Conservation (phyloP, 1,140 invertebrate genomes). For the Temnothorax curvispinosus region DNA sequence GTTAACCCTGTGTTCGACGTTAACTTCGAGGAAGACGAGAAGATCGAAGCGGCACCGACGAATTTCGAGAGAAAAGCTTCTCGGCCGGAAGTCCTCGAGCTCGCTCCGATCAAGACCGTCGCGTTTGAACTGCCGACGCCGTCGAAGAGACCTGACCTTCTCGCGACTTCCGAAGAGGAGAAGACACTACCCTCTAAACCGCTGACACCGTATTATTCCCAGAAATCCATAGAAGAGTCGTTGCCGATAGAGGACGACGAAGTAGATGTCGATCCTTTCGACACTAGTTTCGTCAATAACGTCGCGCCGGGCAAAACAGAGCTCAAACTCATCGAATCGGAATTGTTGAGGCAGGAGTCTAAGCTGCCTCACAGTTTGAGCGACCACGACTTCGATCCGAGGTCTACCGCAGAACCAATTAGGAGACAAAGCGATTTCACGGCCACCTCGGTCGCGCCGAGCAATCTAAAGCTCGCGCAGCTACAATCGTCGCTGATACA, state of each 20-base stretch:
- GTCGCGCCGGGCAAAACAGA: slow-evolving; percentile 91
- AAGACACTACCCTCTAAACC: slow-evolving; percentile 88
- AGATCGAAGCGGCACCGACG: slow-evolving; percentile 63
- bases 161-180: slow-evolving; percentile 88
- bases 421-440: slow-evolving; percentile 77
- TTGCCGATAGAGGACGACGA: slow-evolving; percentile 83
- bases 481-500: slow-evolving; percentile 48
- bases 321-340: slow-evolving; percentile 90
- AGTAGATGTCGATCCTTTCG: slow-evolving; percentile 91
- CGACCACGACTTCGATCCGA: slow-evolving; percentile 88
- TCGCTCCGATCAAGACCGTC: slow-evolving; percentile 87
- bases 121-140: slow-evolving; percentile 89
- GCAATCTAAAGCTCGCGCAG: slow-evolving; percentile 63
- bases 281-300: slow-evolving; percentile 91
- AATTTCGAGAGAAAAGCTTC: slow-evolving; percentile 84
- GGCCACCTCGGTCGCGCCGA: slow-evolving; percentile 55
- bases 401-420: slow-evolving; percentile 76
- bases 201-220: slow-evolving; percentile 92
- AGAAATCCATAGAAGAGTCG: slow-evolving; percentile 80
- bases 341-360: slow-evolving; percentile 85
- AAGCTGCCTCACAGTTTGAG: slow-evolving; percentile 84
- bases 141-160: slow-evolving; percentile 86
- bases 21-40: slow-evolving; percentile 83
- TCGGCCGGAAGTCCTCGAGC: slow-evolving; percentile 87
- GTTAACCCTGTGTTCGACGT: slow-evolving; percentile 63